Evolutionary conservation across 2,888 invertebrate genomes (phyloP), one percentile per base, ranked within the genome.

Genomic region (Busseola fusca): DNA sequence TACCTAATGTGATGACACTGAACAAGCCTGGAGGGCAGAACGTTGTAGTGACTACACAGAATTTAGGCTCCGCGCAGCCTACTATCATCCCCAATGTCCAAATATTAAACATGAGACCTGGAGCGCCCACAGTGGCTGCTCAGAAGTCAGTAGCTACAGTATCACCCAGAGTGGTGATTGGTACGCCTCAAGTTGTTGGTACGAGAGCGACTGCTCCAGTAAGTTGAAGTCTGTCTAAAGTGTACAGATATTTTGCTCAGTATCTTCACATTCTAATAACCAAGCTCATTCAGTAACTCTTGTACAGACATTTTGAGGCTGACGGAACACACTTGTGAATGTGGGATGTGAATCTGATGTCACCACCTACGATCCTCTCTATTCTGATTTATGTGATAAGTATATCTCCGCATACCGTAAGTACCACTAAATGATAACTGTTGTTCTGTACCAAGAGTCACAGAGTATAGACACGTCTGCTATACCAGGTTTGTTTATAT

Each of bases 21-120:
- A 96, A 96, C 87, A 97, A 97, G 93, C 95, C 95, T 78, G 93
- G 94, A 81, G 95, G 93, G 72, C 96, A 96, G 84, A 95, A 94
- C 86, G 94, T 94, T 14, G 95, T 96, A 37, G 96, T 96, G 80
- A 96, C 96, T 79, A 96, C 97, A 86, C 97, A 96, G 88, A 96
- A 96, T 85, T 91, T 97, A 81, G 96, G 97, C 77, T 96, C 96
- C 85, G 96, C 94, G 76, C 97, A 97, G 86, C 97, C 97, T 83
- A 95, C 96, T 9, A 96, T 96, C 73, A 93, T 97, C 82, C 97
- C 97, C 70, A 98, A 98, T 94, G 98, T 98, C 88, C 98, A 98
- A 94, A 98, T 98, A 90, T 96, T 98, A 85, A 98, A 98, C 93
- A 98, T 98, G 96, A 96, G 98, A 84, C 97, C 98, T 68, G 97